Conservation (phyloP, 2,888 invertebrate species). For the Acrobasis consociella region DNA sequence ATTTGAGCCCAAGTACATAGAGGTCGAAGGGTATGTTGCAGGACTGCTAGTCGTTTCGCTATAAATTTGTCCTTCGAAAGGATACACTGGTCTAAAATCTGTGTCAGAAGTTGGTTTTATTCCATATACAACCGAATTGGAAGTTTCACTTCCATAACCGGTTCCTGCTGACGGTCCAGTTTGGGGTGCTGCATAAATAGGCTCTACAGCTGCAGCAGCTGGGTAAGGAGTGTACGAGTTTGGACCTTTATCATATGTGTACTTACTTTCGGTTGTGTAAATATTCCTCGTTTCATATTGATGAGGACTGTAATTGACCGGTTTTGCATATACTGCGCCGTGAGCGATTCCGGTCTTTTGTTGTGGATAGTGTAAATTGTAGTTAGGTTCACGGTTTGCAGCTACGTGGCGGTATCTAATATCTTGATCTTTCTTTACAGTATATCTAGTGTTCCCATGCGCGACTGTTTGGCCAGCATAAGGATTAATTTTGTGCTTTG, state of each 20-base stretch:
- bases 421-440: conserved; percentile 72
- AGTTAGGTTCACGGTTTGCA: conserved; percentile 65
- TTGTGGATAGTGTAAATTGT: conserved; percentile 70
- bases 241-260: conserved; percentile 59
- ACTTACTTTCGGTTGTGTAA: conserved; percentile 68
- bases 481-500: conserved; percentile 72
- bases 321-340: conserved; percentile 72
- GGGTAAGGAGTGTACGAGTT: conserved; percentile 62
- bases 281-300: conserved; percentile 71
- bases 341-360: conserved; percentile 78
- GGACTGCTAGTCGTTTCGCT: conserved; percentile 69
- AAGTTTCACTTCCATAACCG: conserved; percentile 62
- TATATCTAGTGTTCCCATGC: conserved; percentile 61
- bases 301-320: conserved; percentile 62
- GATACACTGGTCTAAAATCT: conserved; percentile 76
- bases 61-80: conserved; percentile 69
- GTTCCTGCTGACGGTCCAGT: conserved; percentile 61
- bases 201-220: conserved; percentile 69
- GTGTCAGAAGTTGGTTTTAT: conserved; percentile 69
- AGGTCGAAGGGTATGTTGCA: conserved; percentile 69
- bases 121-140: conserved; percentile 72
- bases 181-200: conserved; percentile 72
- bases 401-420: conserved; percentile 72
- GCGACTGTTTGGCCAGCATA: conserved; percentile 69
- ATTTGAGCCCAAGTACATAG: conserved; percentile 75